A percentile compares a stretch with the other conserved stretches of the same genome.
Conservation (phyloP, 2,888 invertebrate genomes). For the Oscheius sp. region DNA sequence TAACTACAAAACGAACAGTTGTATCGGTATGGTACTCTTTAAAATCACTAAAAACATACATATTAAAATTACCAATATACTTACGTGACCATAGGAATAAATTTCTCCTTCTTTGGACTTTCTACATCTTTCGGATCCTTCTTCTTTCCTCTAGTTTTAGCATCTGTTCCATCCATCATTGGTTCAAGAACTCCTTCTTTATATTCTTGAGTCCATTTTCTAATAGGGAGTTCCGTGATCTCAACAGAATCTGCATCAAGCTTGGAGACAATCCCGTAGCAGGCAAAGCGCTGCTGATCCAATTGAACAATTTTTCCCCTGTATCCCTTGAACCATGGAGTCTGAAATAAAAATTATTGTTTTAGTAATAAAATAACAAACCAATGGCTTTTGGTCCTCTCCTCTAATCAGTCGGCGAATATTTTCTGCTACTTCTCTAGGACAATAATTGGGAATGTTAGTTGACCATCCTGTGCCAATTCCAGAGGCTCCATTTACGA, state of each 20-base stretch:
- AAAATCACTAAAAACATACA: too few species aligned
- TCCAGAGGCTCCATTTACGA: slow-evolving; percentile 94
- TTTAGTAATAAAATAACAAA: slow-evolving; percentile 10
- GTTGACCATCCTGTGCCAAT: slow-evolving; percentile 69
- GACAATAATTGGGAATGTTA: slow-evolving; percentile 89
- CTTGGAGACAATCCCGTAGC: slow-evolving; percentile 80
- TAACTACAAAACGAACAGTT: slow-evolving; percentile 88
- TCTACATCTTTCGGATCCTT: background rate
- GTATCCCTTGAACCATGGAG: slow-evolving; percentile 67
- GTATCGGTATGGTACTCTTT: slow-evolving; percentile 95
- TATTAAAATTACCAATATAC: background rate
- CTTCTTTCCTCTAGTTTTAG: slow-evolving; percentile 39
- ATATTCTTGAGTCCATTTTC: slow-evolving; percentile 92
- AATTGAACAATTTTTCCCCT: slow-evolving; percentile 59
- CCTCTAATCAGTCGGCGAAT: slow-evolving; percentile 82
- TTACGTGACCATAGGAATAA: too few species aligned
- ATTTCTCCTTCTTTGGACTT: slow-evolving; percentile 49
- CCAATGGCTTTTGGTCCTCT: slow-evolving; percentile 78
- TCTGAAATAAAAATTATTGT: slow-evolving; percentile 26
- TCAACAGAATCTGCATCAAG: slow-evolving; percentile 79
- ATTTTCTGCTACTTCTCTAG: slow-evolving; percentile 84
- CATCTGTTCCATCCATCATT: slow-evolving; percentile 75
- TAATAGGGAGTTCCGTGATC: slow-evolving; percentile 93
- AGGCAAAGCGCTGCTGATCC: slow-evolving; percentile 72
- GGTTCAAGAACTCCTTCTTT: slow-evolving; percentile 92